Evolutionary conservation across 2,797 vertebrate species (phyloP).

Genomic region (Lagorchestes hirsutus): DNA sequence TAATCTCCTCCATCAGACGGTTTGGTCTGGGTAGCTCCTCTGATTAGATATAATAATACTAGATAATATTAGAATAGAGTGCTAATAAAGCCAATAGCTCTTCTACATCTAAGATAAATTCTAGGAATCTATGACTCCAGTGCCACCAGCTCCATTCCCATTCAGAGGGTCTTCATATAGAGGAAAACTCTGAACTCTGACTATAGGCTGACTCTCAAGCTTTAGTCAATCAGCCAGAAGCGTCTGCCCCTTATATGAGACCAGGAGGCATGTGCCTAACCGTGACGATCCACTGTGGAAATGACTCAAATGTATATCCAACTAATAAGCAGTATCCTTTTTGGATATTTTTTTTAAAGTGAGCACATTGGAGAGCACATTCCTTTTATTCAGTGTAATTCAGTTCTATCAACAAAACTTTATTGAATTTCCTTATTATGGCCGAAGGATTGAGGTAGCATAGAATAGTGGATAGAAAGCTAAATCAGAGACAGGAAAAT

Average conservation of each 20-base stretch:
- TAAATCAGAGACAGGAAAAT: not conserved
- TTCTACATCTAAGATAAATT: not conserved
- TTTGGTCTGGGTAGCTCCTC: not conserved
- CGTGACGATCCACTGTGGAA: not conserved
- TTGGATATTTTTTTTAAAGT: not conserved
- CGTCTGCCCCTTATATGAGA: not conserved
- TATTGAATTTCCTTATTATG: not conserved
- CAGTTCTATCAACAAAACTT: not conserved
- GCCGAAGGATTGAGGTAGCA: not conserved
- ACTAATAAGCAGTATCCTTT: not conserved
- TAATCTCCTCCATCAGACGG: not conserved
- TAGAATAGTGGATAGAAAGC: not conserved
- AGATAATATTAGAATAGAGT: not conserved
- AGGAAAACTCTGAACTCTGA: not conserved
- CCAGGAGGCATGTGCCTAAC: not conserved
- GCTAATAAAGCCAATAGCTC: not conserved
- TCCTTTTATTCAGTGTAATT: not conserved
- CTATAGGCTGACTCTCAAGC: not conserved
- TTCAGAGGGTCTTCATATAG: not conserved
- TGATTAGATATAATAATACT: too few species aligned
- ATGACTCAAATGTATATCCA: not conserved
- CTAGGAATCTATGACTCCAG: not conserved
- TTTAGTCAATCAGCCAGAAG: not conserved
- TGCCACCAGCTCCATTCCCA: not conserved
- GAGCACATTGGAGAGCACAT: not conserved